phyloP scores from a whole-genome alignment of 2,888 invertebrate genomes.

The Emesis furor region DNA sequence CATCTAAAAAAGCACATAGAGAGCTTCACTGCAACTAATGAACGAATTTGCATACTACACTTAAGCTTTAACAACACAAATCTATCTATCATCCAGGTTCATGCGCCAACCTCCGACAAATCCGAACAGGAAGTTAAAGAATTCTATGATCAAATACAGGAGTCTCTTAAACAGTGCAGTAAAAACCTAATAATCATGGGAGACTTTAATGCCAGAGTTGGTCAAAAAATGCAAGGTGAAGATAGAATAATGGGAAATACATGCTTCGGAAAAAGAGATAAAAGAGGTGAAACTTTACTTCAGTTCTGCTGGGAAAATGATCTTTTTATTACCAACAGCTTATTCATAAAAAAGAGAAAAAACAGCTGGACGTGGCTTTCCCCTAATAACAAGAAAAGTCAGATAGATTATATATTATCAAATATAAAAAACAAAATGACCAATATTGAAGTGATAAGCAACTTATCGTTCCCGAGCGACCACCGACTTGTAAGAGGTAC shows the following conservation, averaged over 20 bases:
- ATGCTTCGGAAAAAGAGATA: slow-evolving; percentile 62
- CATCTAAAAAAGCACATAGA: too few species aligned
- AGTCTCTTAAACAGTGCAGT: too few species aligned
- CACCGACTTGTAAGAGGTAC: slow-evolving; percentile 47
- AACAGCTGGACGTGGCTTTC: slow-evolving; percentile 47
- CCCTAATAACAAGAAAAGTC: slow-evolving; percentile 45
- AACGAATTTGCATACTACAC: too few species aligned
- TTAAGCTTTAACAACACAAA: too few species aligned
- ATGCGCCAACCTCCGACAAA: too few species aligned
- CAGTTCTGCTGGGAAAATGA: slow-evolving; percentile 57
- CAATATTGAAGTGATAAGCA: slow-evolving; percentile 45
- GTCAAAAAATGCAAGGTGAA: slow-evolving; percentile 37
- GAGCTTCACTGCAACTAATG: too few species aligned
- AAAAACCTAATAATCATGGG: too few species aligned
- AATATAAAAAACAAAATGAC: slow-evolving; percentile 43
- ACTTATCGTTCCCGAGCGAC: slow-evolving; percentile 42
- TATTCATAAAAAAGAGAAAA: slow-evolving; percentile 58
- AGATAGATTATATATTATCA: slow-evolving; percentile 48
- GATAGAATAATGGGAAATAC: slow-evolving; percentile 46
- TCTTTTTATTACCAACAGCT: slow-evolving; percentile 45
- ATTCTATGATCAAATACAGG: too few species aligned
- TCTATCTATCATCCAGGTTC: too few species aligned
- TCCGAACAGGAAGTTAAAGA: too few species aligned
- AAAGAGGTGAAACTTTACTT: slow-evolving; percentile 56
- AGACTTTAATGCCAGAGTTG: slow-evolving; percentile 9